Conservation (phyloP, 2,888 invertebrate genomes). For the Macropis europaea region DNA sequence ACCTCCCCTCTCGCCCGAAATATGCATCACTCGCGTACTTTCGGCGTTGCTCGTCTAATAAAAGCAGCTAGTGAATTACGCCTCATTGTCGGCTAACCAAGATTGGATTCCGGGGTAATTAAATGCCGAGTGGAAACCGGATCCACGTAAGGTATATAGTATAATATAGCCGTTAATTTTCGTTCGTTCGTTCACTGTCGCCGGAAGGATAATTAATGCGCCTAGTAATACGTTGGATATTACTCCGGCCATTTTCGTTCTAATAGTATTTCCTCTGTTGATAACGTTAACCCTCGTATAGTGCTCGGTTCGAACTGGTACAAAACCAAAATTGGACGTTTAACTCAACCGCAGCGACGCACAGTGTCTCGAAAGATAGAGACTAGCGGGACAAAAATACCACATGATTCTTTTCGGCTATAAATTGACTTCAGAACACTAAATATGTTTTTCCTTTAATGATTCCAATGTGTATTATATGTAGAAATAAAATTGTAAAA, state of each 20-base stretch:
- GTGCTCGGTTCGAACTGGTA: too few relatives aligned
- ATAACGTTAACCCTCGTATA: too few relatives aligned
- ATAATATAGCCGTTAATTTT: background rate
- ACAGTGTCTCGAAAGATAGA: too few relatives aligned
- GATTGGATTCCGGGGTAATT: conserved; percentile 33
- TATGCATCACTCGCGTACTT: conserved; percentile 18
- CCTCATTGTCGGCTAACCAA: conserved; percentile 14
- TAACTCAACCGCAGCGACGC: too few relatives aligned
- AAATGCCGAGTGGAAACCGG: conserved; percentile 23
- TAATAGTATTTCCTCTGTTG: too few relatives aligned
- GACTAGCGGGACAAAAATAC: too few relatives aligned
- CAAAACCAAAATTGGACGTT: too few relatives aligned
- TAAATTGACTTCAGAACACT: too few relatives aligned
- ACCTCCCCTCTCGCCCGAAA: background rate
- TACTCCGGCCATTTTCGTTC: conserved; percentile 1
- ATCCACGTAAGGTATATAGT: conserved; percentile 10
- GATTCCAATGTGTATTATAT: too few relatives aligned
- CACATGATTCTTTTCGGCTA: too few relatives aligned
- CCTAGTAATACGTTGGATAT: conserved; percentile 15
- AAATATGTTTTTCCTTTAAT: too few relatives aligned
- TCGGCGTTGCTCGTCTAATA: conserved; percentile 31
- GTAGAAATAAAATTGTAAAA: too few relatives aligned
- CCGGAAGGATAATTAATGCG: conserved; percentile 26
- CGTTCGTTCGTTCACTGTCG: background rate
- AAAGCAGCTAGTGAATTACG: conserved; percentile 24